Base-by-base conservation (phyloP, 1,140 invertebrate species). In the Patella vulgata region DNA sequence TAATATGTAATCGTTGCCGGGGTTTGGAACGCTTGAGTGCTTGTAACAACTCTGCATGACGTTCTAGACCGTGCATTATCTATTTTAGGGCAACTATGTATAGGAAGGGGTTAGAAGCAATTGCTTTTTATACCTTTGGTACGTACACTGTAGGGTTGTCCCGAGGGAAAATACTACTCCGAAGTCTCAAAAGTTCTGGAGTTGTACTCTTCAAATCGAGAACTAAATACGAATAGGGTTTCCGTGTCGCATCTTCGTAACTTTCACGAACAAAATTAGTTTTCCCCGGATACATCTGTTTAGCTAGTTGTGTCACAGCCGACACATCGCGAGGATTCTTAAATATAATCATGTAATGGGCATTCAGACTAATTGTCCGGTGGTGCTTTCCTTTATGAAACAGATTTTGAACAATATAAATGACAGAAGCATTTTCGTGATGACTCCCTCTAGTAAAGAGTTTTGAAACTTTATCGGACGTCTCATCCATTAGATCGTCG, bases 351-450 rank as follows among this genome's bases (percentile, higher is more conserved):
- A 68, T 40, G 42, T 70, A 70, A n/a, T 65, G 69, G 23, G 31
- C 55, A 31, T 67, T 70, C 9, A 70, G 28, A 50, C 58, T 66
- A n/a, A 66, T 66, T 19, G 67, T 70, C 33, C 63, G 25, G 30
- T 57, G 63, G 9, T 71, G 54, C 31, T 64, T 68, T 33, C 51
- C 33, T 40, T 71, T 71, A 14, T 42, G 43, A 54, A 67, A 68
- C 9, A 54, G 30, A 53, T 71, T 60, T 27, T 67, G 60, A 8
- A 67, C 47, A 6, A 68, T 61, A 39, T 52, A 58, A 39, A 63
- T 56, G 5, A 68, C 40, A 40, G 59, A 63, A 4, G 55, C 6
- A 23, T 63, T 68, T 14, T 48, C 28, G 21, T 56, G 60, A 56
- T 63, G 66, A 30, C 36, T 43, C 2, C 60, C 61, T 31, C 64